phyloP scores from a whole-genome alignment of 1,140 invertebrate species.

The Oedothorax gibbosus region DNA sequence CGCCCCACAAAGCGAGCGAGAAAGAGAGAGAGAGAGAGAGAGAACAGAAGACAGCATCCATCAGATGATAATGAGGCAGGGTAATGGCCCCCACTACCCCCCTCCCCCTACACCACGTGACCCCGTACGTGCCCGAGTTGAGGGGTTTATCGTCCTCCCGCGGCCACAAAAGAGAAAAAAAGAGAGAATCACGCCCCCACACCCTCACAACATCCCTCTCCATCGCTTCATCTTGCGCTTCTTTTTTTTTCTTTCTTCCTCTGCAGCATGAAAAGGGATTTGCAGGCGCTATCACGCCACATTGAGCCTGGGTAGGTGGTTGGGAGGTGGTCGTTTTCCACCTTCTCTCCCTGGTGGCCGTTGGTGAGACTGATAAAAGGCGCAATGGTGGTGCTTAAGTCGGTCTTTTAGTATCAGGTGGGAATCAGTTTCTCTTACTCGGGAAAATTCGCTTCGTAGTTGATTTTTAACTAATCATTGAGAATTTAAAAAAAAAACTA shows the following conservation, averaged over 20 bases:
- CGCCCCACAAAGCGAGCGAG: constrained; percentile 11
- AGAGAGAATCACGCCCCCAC: constrained; percentile 53
- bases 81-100: constrained; percentile 52
- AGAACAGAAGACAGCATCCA: constrained; percentile 58
- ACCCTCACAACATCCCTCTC: neutral
- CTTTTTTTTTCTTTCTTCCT: neutral
- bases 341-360: constrained; percentile 3
- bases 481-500: no score
- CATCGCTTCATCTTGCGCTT: constrained; percentile 10
- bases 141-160: constrained; percentile 59
- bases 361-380: no score
- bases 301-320: constrained; percentile 57
- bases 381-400: neutral
- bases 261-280: constrained; percentile 41
- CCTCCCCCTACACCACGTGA: constrained; percentile 42
- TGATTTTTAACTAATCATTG: no score
- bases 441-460: no score
- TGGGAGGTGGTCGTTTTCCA: constrained; percentile 51
- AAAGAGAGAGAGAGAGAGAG: constrained; percentile 45
- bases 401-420: neutral
- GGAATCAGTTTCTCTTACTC: no score
- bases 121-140: constrained; percentile 57
- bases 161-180: constrained; percentile 26
- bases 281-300: constrained; percentile 60
- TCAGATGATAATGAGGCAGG: constrained; percentile 61